Evolutionary conservation across 2,888 invertebrate genomes (phyloP).

Genomic region (Spodoptera exigua): DNA sequence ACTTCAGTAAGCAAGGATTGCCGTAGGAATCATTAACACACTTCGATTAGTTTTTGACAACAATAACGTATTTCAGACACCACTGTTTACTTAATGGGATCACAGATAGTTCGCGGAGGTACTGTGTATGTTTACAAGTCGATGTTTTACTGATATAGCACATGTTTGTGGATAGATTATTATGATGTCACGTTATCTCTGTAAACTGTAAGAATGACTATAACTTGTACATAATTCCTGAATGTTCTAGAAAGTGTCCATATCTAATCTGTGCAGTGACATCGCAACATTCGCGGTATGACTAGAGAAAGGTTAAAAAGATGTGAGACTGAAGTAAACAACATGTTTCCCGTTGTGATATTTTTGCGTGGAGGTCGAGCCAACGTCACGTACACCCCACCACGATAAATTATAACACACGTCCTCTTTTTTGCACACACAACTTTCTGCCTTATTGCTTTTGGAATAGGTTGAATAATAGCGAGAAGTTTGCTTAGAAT

Average conservation of each 20-base stretch:
- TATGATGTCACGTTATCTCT: neutral
- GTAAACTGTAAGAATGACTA: neutral
- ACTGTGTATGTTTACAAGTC: neutral
- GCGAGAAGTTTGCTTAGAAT: slow-evolving; percentile 2
- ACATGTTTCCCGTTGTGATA: slow-evolving; percentile 52
- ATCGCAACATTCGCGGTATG: slow-evolving; percentile 8
- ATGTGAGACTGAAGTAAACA: slow-evolving; percentile 53
- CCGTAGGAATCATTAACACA: too few relatives aligned
- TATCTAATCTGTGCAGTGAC: neutral
- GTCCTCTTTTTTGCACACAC: neutral
- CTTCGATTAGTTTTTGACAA: neutral
- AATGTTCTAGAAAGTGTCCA: slow-evolving; percentile 12
- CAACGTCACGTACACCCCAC: slow-evolving; percentile 48
- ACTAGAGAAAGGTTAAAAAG: slow-evolving; percentile 44
- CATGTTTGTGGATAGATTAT: slow-evolving; percentile 6
- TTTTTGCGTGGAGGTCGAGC: slow-evolving; percentile 48
- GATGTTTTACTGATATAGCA: slow-evolving; percentile 11
- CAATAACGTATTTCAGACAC: too few relatives aligned
- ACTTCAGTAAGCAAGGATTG: too few relatives aligned
- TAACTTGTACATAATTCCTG: slow-evolving; percentile 10
- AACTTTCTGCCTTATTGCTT: slow-evolving; percentile 9
- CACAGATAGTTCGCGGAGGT: slow-evolving; percentile 17
- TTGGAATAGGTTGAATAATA: slow-evolving; percentile 12
- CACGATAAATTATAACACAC: slow-evolving; percentile 41
- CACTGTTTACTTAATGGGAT: too few relatives aligned